A percentile compares a stretch with the other conserved stretches of the same genome.
Conservation (phyloP, 2,888 invertebrate genomes). For the Brassicogethes aeneus region DNA sequence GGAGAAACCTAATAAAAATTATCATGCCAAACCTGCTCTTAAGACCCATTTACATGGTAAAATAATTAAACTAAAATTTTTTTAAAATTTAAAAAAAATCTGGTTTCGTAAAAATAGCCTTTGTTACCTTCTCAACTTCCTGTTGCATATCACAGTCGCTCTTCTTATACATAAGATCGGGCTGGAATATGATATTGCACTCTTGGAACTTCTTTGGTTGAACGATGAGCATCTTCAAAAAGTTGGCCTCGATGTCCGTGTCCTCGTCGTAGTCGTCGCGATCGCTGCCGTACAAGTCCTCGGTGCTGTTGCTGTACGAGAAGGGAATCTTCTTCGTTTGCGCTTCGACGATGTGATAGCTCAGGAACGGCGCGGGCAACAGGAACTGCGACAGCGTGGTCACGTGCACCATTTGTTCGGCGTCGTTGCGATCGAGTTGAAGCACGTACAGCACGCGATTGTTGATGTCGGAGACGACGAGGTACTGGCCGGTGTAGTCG, state of each 20-base stretch:
- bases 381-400: constrained; percentile 77
- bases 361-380: constrained; percentile 78
- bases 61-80: too few relatives aligned
- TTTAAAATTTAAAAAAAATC: too few relatives aligned
- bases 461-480: constrained; percentile 81
- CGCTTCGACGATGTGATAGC: constrained; percentile 81
- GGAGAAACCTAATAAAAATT: too few relatives aligned
- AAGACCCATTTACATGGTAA: too few relatives aligned
- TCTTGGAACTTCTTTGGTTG: constrained; percentile 87
- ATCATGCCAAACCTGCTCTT: too few relatives aligned
- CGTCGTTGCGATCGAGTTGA: constrained; percentile 55
- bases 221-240: constrained; percentile 64
- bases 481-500: constrained; percentile 77
- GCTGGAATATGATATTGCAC: constrained; percentile 33
- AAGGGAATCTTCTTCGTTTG: constrained; percentile 45
- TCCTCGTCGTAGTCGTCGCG: constrained; percentile 48
- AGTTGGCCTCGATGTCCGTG: constrained; percentile 40
- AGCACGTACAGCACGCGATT: constrained; percentile 66
- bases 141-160: constrained; percentile 3
- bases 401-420: constrained; percentile 55
- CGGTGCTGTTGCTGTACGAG: constrained; percentile 38
- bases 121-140: neutral
- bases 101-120: too few relatives aligned
- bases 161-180: constrained; percentile 25
- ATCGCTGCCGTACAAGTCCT: constrained; percentile 48